These are phyloP conservation scores for Sapajus apella DNA, from an alignment of 2,113 vertebrate species.

Conservation along the genomic window DNA sequence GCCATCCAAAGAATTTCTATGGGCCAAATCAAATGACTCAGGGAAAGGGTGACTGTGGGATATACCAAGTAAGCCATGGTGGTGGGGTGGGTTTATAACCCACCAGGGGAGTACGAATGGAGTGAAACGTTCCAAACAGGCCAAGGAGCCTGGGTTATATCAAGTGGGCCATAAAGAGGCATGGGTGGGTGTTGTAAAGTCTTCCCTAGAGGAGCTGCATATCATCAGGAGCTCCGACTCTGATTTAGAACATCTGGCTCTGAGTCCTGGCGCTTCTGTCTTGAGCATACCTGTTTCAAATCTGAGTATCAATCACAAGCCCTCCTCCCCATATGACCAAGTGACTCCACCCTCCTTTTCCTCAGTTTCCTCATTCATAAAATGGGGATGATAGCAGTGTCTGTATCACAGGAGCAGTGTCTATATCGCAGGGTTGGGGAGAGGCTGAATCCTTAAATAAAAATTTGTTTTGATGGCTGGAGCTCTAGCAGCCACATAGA, in stretches of 20 bases:
- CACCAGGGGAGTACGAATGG: accelerated
- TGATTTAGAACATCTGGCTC: not conserved
- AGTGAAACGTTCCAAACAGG: not conserved
- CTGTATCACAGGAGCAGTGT: not conserved
- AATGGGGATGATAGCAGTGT: not conserved
- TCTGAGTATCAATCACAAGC: not conserved
- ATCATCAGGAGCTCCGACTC: accelerated
- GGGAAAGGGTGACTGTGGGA: not conserved
- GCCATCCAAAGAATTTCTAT: not conserved
- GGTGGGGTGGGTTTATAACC: not conserved
- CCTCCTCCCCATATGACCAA: not conserved
- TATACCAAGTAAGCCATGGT: not conserved
- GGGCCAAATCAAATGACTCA: not conserved
- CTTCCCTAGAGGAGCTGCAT: not conserved
- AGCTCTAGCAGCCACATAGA: not conserved
- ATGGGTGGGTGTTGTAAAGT: accelerated
- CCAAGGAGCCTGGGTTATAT: not conserved
- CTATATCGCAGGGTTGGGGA: no score
- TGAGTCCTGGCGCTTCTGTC: not conserved
- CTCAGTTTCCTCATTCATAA: not conserved
- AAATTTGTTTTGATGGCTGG: not conserved
- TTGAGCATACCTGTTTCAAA: not conserved
- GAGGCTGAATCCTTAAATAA: not conserved
- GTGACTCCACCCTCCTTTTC: not conserved
- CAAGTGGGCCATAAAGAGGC: not conserved